phyloP scores from a whole-genome alignment of 2,113 vertebrate genomes.

The Galeopterus variegatus region DNA sequence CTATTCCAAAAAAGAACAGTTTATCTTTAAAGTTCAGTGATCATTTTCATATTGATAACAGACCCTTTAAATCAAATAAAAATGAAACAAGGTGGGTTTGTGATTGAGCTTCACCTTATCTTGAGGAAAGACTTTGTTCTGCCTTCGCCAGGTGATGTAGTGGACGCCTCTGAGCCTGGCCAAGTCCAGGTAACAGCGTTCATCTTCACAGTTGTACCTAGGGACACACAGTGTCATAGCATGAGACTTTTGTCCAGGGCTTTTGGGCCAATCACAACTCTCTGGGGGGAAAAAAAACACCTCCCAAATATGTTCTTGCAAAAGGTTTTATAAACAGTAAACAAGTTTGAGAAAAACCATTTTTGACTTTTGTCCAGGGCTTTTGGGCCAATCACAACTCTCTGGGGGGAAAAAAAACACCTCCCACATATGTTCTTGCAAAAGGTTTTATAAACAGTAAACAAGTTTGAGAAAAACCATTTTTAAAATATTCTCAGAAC shows the following conservation, averaged over 20 bases:
- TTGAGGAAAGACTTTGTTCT: slow-evolving; percentile 95
- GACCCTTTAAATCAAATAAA: not conserved
- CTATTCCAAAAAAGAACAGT: slow-evolving; percentile 65
- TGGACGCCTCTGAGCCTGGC: slow-evolving; percentile 95
- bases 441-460: not conserved
- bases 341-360: not conserved
- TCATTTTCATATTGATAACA: slow-evolving; percentile 29
- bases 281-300: not conserved
- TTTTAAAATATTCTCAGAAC: slow-evolving; percentile 15
- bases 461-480: not conserved
- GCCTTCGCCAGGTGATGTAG: slow-evolving; percentile 96
- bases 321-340: not conserved
- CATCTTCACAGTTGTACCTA: slow-evolving; percentile 99
- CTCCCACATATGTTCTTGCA: not conserved
- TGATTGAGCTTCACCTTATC: slow-evolving; percentile 92
- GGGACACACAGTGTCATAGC: slow-evolving; percentile 10
- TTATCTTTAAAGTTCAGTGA: slow-evolving; percentile 58
- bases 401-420: not conserved
- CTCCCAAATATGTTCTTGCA: not conserved
- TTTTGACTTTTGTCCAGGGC: too few relatives aligned
- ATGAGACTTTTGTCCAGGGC: not conserved
- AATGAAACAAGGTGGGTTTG: not conserved
- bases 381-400: too few relatives aligned
- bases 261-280: not conserved
- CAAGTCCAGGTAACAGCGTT: slow-evolving; percentile 97